Conservation (phyloP, 2,797 vertebrate genomes). For the Darevskia mixta region DNA sequence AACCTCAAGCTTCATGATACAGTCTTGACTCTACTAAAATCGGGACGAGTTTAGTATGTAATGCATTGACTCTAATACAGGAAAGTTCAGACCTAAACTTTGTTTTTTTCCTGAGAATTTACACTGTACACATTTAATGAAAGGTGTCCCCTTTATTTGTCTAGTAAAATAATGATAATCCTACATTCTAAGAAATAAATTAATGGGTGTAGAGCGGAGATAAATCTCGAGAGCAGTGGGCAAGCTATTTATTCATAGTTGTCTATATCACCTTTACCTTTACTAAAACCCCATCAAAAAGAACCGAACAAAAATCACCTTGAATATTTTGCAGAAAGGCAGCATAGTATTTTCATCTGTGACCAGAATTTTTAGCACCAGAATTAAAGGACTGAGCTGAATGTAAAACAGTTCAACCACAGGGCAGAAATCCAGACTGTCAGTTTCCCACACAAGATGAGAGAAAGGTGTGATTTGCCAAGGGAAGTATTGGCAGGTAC, state of each 20-base stretch:
- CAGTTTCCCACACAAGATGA: neutral
- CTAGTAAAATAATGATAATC: neutral
- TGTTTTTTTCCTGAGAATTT: constrained; percentile 1
- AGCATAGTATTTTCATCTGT: no score
- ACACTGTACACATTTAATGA: neutral
- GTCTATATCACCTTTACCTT: neutral
- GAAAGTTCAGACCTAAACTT: neutral
- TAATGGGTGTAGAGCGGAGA: neutral
- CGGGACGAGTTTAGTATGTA: neutral
- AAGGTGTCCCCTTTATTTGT: neutral
- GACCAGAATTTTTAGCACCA: neutral
- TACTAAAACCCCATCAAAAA: neutral
- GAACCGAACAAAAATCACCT: neutral
- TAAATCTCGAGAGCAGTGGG: neutral
- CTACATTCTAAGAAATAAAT: neutral
- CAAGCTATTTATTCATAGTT: neutral
- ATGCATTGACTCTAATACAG: neutral
- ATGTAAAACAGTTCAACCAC: neutral
- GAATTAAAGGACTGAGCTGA: neutral
- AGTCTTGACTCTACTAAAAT: constrained; percentile 1
- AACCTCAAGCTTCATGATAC: constrained; percentile 37
- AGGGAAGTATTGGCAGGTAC: neutral
- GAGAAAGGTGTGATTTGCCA: no score
- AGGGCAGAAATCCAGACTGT: neutral
- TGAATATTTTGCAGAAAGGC: neutral